phyloP scores from a whole-genome alignment of 2,113 vertebrate genomes.

The Leucoraja erinaceus region DNA sequence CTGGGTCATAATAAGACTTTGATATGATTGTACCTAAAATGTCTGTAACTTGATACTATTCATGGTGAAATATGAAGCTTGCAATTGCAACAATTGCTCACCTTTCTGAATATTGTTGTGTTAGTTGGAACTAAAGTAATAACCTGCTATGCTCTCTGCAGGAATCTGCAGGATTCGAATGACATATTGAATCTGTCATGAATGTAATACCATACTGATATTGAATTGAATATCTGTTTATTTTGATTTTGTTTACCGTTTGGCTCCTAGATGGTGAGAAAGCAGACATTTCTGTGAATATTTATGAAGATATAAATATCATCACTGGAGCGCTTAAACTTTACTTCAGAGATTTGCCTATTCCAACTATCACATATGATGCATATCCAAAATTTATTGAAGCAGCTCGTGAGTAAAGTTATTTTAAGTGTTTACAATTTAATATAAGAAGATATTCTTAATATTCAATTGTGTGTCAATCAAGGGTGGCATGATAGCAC shows the following conservation, averaged over 20 bases:
- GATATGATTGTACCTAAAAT: neutral
- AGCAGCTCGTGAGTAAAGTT: conserved; percentile 78
- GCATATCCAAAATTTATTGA: conserved; percentile 96
- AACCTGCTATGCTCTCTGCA: neutral
- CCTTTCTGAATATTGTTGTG: neutral
- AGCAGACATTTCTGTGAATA: conserved; percentile 89
- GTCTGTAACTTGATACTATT: neutral
- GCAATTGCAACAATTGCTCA: neutral
- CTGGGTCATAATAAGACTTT: too few species aligned
- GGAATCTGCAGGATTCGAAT: neutral
- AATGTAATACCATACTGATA: neutral
- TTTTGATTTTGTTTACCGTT: conserved; percentile 35
- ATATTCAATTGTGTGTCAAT: neutral
- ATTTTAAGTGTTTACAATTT: neutral
- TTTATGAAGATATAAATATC: conserved; percentile 98
- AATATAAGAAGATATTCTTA: too few species aligned
- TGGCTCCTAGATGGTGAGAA: conserved; percentile 83
- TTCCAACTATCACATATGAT: conserved; percentile 94
- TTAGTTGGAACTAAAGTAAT: neutral
- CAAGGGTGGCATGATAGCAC: too few species aligned
- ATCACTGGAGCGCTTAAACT: conserved; percentile 97
- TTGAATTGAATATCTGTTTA: conserved; percentile 10
- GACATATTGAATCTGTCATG: neutral
- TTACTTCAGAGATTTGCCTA: conserved; percentile 98
- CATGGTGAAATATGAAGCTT: neutral